phyloP scores from a whole-genome alignment of 1,140 invertebrate genomes.

The Melipona quadrifasciata region DNA sequence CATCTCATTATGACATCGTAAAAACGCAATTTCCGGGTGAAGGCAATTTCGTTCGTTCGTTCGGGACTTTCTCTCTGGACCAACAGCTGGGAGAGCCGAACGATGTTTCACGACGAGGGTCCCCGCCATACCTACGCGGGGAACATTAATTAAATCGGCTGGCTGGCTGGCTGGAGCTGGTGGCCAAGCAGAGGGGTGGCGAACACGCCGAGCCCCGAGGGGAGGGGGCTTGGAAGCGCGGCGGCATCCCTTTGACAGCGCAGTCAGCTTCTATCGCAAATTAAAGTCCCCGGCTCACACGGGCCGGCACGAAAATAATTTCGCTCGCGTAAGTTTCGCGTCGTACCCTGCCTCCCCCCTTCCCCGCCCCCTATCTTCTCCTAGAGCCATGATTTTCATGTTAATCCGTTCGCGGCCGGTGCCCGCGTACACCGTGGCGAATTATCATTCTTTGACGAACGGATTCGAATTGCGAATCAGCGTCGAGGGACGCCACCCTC shows the following conservation, averaged over 20 bases:
- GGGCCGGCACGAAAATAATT: conserved; percentile 63
- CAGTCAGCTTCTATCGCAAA: conserved; percentile 65
- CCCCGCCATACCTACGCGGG: conserved; percentile 33
- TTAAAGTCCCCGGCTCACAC: conserved; percentile 63
- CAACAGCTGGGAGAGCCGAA: conserved; percentile 33
- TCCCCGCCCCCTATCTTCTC: too few species aligned
- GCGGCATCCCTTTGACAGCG: conserved; percentile 66
- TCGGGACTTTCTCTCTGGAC: conserved; percentile 34
- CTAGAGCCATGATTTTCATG: conserved; percentile 36
- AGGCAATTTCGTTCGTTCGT: conserved; percentile 40
- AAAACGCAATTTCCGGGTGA: conserved; percentile 44
- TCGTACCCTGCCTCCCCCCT: not conserved
- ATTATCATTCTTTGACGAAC: conserved; percentile 55
- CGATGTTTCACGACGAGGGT: conserved; percentile 45
- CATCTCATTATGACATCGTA: conserved; percentile 39
- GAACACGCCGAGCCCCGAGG: not conserved
- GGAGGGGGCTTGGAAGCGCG: conserved; percentile 18
- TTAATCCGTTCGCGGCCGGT: conserved; percentile 35
- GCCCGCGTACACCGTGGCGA: conserved; percentile 20
- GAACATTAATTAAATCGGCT: conserved; percentile 71
- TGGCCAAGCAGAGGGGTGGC: conserved; percentile 33
- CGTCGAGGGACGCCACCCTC: not conserved
- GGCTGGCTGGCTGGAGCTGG: conserved; percentile 22
- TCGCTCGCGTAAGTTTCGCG: conserved; percentile 33
- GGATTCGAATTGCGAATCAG: conserved; percentile 4